phyloP scores from a whole-genome alignment of 2,797 vertebrate genomes.

The Jordanella pulchra region DNA sequence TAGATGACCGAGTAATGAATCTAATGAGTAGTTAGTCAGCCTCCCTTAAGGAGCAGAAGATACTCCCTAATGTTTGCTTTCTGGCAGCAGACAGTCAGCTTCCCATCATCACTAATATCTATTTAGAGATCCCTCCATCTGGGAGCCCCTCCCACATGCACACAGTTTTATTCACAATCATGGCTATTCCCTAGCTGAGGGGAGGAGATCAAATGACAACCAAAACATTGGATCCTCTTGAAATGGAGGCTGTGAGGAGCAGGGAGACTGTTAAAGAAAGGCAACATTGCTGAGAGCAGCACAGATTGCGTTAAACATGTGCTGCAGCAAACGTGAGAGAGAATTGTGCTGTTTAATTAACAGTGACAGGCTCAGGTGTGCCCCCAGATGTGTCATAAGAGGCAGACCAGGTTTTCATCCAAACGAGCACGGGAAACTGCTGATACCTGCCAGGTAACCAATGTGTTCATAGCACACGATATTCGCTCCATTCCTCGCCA shows the following conservation, averaged over 20 bases:
- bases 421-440: conserved; percentile 49
- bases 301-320: conserved; percentile 59
- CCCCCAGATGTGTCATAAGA: conserved; percentile 62
- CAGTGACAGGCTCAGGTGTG: conserved; percentile 67
- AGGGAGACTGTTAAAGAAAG: conserved; percentile 43
- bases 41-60: conserved; percentile 38
- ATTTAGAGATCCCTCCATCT: conserved; percentile 14
- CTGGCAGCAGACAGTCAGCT: conserved; percentile 8
- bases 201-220: conserved; percentile 39
- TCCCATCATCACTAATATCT: conserved; percentile 16
- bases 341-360: conserved; percentile 67
- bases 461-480: conserved; percentile 42
- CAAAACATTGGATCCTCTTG: conserved; percentile 31
- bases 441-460: conserved; percentile 57
- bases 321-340: conserved; percentile 40
- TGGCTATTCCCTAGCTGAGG: conserved; percentile 24
- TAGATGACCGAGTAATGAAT: conserved; percentile 49
- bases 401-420: conserved; percentile 51
- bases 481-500: conserved; percentile 38
- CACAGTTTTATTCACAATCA: conserved; percentile 29
- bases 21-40: conserved; percentile 54
- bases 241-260: conserved; percentile 18
- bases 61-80: conserved; percentile 22
- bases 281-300: conserved; percentile 55
- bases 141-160: conserved; percentile 4